Percentiles rank a stretch among this genome's conserved stretches.
Conservation (phyloP, 2,888 invertebrate genomes). For the Cerastoderma edule region DNA sequence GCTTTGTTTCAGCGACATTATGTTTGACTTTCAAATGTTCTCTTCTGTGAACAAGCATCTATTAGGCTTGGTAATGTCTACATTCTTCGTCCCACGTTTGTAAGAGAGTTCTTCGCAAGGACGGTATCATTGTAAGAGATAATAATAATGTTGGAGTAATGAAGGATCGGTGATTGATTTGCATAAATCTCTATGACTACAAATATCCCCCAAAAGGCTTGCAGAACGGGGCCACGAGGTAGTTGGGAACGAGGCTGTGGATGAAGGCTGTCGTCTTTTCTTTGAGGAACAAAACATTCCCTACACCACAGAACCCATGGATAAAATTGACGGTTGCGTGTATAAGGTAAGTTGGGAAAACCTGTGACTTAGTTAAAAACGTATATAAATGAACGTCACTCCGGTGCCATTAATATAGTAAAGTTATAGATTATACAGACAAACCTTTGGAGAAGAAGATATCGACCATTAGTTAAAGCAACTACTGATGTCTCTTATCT, state of each 20-base stretch:
- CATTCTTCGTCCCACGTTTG: background rate
- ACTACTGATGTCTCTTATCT: too few relatives aligned
- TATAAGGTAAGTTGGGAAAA: constrained; percentile 55
- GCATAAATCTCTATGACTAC: background rate
- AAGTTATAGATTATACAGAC: too few relatives aligned
- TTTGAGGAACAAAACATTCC: constrained; percentile 66
- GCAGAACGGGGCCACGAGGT: constrained; percentile 66
- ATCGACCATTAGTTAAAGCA: too few relatives aligned
- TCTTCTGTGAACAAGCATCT: background rate
- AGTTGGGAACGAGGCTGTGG: constrained; percentile 63
- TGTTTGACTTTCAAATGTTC: background rate
- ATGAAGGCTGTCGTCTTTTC: constrained; percentile 61
- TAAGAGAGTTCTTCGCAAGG: too few relatives aligned
- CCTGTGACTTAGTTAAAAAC: too few relatives aligned
- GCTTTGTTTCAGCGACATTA: too few relatives aligned
- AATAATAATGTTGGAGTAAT: too few relatives aligned
- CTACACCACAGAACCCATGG: constrained; percentile 47
- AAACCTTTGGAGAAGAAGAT: too few relatives aligned
- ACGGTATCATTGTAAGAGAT: too few relatives aligned
- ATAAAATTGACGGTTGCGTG: constrained; percentile 48
- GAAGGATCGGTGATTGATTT: background rate
- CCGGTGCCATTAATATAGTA: too few relatives aligned
- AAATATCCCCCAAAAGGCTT: constrained; percentile 52
- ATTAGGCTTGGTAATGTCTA: background rate
- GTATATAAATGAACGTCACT: too few relatives aligned